Percentiles rank a stretch among this genome's conserved stretches.
phyloP scores from a whole-genome alignment of 2,888 invertebrate species.

The Drosophila sordidapex region DNA sequence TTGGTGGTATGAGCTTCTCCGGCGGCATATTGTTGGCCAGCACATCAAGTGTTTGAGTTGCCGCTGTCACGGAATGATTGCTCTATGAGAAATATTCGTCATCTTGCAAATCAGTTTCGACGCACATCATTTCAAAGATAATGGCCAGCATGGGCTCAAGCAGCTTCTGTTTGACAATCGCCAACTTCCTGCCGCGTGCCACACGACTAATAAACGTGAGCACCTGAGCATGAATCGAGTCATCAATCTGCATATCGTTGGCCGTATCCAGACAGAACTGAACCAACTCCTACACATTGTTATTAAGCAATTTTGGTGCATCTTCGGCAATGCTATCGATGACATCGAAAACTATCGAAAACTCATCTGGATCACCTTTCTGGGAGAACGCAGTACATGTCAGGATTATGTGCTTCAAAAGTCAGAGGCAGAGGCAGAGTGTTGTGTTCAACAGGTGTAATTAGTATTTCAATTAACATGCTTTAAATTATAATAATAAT shows the following conservation, averaged over 20 bases:
- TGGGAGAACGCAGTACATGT: slow-evolving; percentile 87
- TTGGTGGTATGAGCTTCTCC: slow-evolving; percentile 90
- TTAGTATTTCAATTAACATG: background rate
- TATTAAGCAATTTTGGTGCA: slow-evolving; percentile 83
- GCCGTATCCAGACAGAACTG: slow-evolving; percentile 89
- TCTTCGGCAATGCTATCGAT: slow-evolving; percentile 83
- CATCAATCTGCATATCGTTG: slow-evolving; percentile 86
- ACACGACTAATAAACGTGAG: slow-evolving; percentile 89
- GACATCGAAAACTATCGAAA: slow-evolving; percentile 84
- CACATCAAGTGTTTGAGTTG: slow-evolving; percentile 90
- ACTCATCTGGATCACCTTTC: slow-evolving; percentile 86
- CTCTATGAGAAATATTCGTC: slow-evolving; percentile 87
- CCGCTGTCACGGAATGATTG: slow-evolving; percentile 88
- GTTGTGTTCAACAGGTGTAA: background rate
- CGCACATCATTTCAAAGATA: slow-evolving; percentile 89
- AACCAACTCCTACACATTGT: slow-evolving; percentile 88
- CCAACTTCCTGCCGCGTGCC: slow-evolving; percentile 89
- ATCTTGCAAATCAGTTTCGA: slow-evolving; percentile 87
- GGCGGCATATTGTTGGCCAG: slow-evolving; percentile 91
- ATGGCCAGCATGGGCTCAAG: slow-evolving; percentile 89
- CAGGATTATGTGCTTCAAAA: slow-evolving; percentile 85
- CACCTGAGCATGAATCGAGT: slow-evolving; percentile 88
- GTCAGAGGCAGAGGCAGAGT: background rate
- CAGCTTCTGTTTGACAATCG: slow-evolving; percentile 89
- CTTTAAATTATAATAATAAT: background rate